These are phyloP conservation scores for Platichthys flesus DNA, from an alignment of 2,113 vertebrate genomes.

Conservation along the genomic window DNA sequence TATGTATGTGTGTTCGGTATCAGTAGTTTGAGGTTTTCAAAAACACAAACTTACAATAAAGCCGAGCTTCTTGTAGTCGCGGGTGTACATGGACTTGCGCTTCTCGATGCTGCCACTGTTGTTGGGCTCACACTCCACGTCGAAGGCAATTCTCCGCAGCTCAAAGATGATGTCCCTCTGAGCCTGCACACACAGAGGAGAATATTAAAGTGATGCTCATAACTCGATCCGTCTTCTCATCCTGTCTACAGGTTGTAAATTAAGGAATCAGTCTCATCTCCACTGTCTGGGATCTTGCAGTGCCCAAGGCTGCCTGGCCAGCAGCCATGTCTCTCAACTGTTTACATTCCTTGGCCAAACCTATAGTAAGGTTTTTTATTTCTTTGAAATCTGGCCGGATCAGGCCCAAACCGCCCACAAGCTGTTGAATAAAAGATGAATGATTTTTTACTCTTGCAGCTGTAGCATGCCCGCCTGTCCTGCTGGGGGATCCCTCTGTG, in stretches of 20 bases:
- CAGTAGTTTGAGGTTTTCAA: background rate
- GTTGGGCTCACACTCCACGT: conserved; percentile 92
- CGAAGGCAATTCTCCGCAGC: conserved; percentile 95
- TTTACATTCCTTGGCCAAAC: conserved; percentile 18
- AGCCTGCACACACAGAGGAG: conserved; percentile 81
- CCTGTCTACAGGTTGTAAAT: conserved; percentile 35
- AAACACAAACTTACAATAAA: conserved; percentile 91
- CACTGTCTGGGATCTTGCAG: conserved; percentile 10
- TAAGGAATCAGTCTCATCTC: conserved; percentile 26
- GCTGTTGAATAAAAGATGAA: conserved; percentile 42
- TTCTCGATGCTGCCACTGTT: conserved; percentile 96
- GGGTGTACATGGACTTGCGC: conserved; percentile 98
- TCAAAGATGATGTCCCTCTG: conserved; percentile 99
- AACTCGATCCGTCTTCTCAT: conserved; percentile 30
- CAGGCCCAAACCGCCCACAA: conserved; percentile 13
- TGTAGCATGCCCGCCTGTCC: background rate
- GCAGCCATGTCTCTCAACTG: conserved; percentile 14
- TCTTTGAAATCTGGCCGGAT: conserved; percentile 5
- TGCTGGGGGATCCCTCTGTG: background rate
- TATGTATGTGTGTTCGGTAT: background rate
- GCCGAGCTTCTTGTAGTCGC: conserved; percentile 98
- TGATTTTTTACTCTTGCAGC: conserved; percentile 22
- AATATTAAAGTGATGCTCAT: conserved; percentile 35
- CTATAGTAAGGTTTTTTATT: conserved; percentile 23
- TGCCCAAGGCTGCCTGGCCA: conserved; percentile 33